Conservation (phyloP, 2,888 invertebrate genomes). For the Drosophila affinis region DNA sequence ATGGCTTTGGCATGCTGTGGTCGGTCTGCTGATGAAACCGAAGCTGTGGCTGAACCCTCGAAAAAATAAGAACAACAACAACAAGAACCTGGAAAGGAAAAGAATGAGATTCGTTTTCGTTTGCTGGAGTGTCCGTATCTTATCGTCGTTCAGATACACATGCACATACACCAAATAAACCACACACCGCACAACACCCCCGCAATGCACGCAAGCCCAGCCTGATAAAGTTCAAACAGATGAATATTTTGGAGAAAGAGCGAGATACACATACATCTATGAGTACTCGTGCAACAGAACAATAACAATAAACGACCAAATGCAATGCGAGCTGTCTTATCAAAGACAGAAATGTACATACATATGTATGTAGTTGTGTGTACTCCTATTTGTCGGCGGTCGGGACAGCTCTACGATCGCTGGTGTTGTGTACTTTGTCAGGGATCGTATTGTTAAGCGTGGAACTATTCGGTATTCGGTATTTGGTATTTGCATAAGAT, state of each 20-base stretch:
- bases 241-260: slow-evolving; percentile 22
- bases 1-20: slow-evolving; percentile 68
- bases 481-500: slow-evolving; percentile 69
- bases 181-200: slow-evolving; percentile 19
- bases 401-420: background rate
- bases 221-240: slow-evolving; percentile 68
- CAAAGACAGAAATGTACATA: slow-evolving; percentile 23
- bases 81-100: background rate
- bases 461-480: slow-evolving; percentile 59
- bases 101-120: background rate
- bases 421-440: slow-evolving; percentile 44
- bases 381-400: slow-evolving; percentile 6
- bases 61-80: background rate
- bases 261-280: too few species aligned
- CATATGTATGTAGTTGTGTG: background rate
- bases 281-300: background rate
- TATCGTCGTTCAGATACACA: slow-evolving; percentile 30
- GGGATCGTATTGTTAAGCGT: slow-evolving; percentile 60
- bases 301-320: slow-evolving; percentile 16
- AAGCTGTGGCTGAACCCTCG: slow-evolving; percentile 31
- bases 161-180: slow-evolving; percentile 20
- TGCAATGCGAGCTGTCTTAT: slow-evolving; percentile 52
- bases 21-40: slow-evolving; percentile 44
- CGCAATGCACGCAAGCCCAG: slow-evolving; percentile 45
- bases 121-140: slow-evolving; percentile 25